Evolutionary conservation across 2,888 invertebrate genomes (phyloP), one percentile per base, ranked within the genome.

Genomic region (Oasisia sp.): DNA sequence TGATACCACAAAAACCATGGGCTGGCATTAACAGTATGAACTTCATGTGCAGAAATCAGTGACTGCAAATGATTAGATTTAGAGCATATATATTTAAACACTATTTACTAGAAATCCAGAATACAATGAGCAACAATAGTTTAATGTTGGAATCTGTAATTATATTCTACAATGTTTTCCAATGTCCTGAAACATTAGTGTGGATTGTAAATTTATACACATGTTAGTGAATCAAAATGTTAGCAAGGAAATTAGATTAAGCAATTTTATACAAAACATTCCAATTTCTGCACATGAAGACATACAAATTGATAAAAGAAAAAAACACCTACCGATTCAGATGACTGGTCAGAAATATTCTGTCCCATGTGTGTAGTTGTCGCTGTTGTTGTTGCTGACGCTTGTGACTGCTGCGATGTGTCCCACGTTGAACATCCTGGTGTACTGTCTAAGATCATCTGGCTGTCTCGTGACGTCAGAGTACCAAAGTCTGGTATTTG

Each of bases 41-140:
- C 74, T 27, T 74, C 74, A 74, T 27, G 74, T 74, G 74, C 74
- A 74, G 74, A 74, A 74, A 74, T 74, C 74, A 74, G 74, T 74
- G 14, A 50, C 9, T 50, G 27, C 27, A 74, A 74, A 74, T n/a
- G 5, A 74, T 27, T 14, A 74, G 14, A 27, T 74, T 74, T 74
- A 74, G 27, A 74, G 7, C n/a, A 74, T 7, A 74, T 27, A 27
- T 74, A 7, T 27, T 7, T 74, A 74, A 19, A 27, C 27, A 5
- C 5, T 5, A 27, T 27, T 74, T 74, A 74, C 74, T n/a, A 74
- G 74, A 74, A 74, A 74, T 74, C n/a, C n/a, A 74, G 74, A 74
- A 74, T 74, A 74, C 7, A 74, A 74, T 74, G 74, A 27, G 7
- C 7, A 74, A 27, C 74, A 27, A 19, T n/a, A 38, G 38, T 38